Percentiles rank a stretch among this genome's conserved stretches.
Conservation (phyloP, 2,113 vertebrate genomes). For the Pholis gunnellus region DNA sequence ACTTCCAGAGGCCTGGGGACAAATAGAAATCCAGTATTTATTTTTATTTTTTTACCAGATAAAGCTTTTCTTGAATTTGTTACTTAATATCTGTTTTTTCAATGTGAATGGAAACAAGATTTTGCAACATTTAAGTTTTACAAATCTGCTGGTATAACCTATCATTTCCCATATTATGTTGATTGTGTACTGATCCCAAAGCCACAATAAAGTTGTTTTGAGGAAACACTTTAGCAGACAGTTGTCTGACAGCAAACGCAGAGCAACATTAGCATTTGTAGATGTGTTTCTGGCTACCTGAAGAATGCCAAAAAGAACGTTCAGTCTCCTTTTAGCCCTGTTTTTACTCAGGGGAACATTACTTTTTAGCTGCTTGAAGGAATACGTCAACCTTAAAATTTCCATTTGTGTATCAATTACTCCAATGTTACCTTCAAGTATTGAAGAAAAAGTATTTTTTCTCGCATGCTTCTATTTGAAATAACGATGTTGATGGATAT, state of each 20-base stretch:
- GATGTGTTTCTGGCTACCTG: too few relatives aligned
- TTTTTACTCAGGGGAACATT: neutral
- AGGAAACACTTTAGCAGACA: too few relatives aligned
- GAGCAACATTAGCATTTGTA: too few relatives aligned
- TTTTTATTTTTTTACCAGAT: neutral
- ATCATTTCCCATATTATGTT: neutral
- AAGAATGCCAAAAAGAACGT: neutral
- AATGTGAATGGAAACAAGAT: neutral
- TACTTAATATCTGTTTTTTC: neutral
- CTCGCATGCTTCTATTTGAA: neutral
- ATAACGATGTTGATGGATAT: neutral
- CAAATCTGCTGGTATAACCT: neutral
- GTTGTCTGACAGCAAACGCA: too few relatives aligned
- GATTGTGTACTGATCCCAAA: neutral
- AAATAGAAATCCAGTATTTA: neutral
- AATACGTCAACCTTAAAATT: too few relatives aligned
- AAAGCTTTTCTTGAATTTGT: neutral
- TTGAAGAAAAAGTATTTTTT: too few relatives aligned
- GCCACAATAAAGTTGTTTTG: neutral
- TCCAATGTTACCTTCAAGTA: too few relatives aligned
- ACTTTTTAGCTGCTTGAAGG: too few relatives aligned
- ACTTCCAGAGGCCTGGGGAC: conserved; percentile 84
- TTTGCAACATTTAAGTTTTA: neutral
- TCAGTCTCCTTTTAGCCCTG: neutral
- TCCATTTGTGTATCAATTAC: too few relatives aligned